A percentile compares a stretch with the other conserved stretches of the same genome.
Conservation (phyloP, 2,888 invertebrate species). For the Thumatha senex region DNA sequence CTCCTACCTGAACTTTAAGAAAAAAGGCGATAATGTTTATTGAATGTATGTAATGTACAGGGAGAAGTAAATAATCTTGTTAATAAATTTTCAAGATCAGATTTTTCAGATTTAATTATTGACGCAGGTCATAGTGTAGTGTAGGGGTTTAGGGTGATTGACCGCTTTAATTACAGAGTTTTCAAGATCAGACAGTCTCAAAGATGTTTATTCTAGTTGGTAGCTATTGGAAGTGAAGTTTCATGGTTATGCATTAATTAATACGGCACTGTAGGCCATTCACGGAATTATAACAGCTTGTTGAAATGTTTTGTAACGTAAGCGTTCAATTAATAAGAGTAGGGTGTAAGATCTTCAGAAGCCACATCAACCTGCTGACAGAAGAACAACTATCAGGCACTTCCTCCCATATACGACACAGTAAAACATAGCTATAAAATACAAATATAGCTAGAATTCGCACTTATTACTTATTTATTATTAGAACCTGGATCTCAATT, state of each 20-base stretch:
- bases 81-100: not conserved
- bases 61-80: not conserved
- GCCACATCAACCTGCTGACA: too few relatives aligned
- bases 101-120: not conserved
- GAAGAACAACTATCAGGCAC: not conserved
- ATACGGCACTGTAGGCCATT: not conserved
- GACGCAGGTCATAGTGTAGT: constrained; percentile 9
- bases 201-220: not conserved
- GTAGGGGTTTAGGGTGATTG: not conserved
- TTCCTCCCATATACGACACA: too few relatives aligned
- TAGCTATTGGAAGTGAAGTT: not conserved
- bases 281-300: not conserved
- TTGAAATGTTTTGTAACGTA: not conserved
- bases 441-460: too few relatives aligned
- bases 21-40: too few relatives aligned
- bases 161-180: not conserved
- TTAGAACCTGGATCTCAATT: too few relatives aligned
- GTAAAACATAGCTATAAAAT: too few relatives aligned
- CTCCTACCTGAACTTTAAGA: too few relatives aligned
- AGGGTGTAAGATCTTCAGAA: too few relatives aligned
- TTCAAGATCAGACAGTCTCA: not conserved
- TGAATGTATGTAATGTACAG: too few relatives aligned
- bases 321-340: too few relatives aligned
- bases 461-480: too few relatives aligned
- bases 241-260: not conserved